Percentiles rank a stretch among this genome's conserved stretches.
Evolutionary conservation across 1,140 invertebrate genomes (phyloP).

Genomic region (Dreissena rostriformis): DNA sequence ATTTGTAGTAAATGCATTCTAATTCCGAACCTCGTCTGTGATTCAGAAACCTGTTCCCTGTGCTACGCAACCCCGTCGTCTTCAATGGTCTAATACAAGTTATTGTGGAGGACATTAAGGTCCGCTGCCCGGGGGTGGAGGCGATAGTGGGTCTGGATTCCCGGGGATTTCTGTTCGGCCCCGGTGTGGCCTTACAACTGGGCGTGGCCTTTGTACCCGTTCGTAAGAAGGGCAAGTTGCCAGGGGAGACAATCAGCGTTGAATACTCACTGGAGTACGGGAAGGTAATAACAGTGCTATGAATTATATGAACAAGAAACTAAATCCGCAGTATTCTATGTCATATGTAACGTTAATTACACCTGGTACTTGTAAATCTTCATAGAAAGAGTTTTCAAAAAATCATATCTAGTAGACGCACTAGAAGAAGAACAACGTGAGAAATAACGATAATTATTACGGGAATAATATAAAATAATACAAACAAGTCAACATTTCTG

Average conservation of each 20-base stretch:
- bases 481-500: too few relatives aligned
- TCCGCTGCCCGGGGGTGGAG: constrained; percentile 86
- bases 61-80: constrained; percentile 88
- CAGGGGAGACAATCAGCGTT: constrained; percentile 88
- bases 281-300: constrained; percentile 64
- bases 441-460: too few relatives aligned
- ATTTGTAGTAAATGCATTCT: too few relatives aligned
- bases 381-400: too few relatives aligned
- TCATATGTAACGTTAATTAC: too few relatives aligned
- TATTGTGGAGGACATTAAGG: constrained; percentile 86
- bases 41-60: constrained; percentile 95
- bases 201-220: constrained; percentile 94
- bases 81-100: constrained; percentile 89
- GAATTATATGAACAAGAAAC: too few relatives aligned
- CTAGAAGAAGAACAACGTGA: too few relatives aligned
- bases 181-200: constrained; percentile 90
- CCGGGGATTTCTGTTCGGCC: constrained; percentile 95
- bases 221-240: constrained; percentile 97
- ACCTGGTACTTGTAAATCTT: too few relatives aligned
- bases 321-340: too few relatives aligned
- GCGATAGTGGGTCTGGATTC: constrained; percentile 94
- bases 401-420: too few relatives aligned
- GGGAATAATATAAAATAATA: too few relatives aligned
- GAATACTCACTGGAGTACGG: constrained; percentile 95
- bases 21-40: neutral